A percentile compares a stretch with the other conserved stretches of the same genome.
phyloP scores from a whole-genome alignment of 2,113 vertebrate genomes.

The Festucalex cinctus region DNA sequence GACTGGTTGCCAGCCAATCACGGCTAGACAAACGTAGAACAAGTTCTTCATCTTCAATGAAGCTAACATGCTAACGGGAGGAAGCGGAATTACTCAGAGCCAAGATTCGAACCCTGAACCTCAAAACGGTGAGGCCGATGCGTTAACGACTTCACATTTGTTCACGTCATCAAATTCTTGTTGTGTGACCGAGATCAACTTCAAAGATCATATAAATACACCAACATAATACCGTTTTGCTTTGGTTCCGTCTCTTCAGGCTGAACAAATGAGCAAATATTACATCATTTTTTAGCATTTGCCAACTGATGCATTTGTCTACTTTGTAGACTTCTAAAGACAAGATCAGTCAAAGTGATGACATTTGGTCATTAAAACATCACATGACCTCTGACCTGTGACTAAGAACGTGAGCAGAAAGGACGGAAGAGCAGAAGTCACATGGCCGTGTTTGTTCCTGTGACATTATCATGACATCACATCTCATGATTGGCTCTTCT shows the following conservation, averaged over 20 bases:
- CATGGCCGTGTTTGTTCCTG: neutral
- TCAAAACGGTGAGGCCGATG: neutral
- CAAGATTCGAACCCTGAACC: neutral
- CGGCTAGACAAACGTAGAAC: neutral
- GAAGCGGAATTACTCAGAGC: too few relatives aligned
- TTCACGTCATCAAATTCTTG: neutral
- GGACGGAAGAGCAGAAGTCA: neutral
- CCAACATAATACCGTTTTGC: neutral
- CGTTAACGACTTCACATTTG: neutral
- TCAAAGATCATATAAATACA: neutral
- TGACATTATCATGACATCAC: neutral
- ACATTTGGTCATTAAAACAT: neutral
- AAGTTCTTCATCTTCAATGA: neutral
- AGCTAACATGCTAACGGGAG: neutral
- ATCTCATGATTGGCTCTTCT: slow-evolving; percentile 1
- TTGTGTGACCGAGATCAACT: neutral
- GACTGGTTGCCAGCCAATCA: neutral
- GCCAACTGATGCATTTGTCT: neutral
- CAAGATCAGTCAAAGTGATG: neutral
- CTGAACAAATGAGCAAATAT: neutral
- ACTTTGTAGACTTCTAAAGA: neutral
- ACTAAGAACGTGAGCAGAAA: neutral
- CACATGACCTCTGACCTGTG: neutral
- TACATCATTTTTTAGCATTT: neutral
- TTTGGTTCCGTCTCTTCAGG: neutral